These are phyloP conservation scores for Drosophila phalerata DNA, from an alignment of 2,888 invertebrate species.

Conservation along the genomic window DNA sequence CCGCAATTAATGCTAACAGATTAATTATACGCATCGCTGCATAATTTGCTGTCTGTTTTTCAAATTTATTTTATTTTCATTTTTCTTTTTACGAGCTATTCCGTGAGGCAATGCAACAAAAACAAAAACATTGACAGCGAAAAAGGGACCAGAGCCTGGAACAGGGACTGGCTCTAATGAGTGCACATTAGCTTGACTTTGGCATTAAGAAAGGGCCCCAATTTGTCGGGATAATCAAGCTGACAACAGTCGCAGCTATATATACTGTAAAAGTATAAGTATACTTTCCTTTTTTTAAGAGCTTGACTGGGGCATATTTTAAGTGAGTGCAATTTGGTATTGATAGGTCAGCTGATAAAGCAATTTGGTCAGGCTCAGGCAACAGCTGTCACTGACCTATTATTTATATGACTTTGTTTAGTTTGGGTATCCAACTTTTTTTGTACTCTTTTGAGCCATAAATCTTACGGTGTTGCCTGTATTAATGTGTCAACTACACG, in stretches of 20 bases:
- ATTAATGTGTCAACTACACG: slow-evolving; percentile 61
- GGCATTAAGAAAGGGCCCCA: slow-evolving; percentile 54
- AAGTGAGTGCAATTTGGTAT: slow-evolving; percentile 72
- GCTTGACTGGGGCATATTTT: slow-evolving; percentile 47
- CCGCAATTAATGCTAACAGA: slow-evolving; percentile 80
- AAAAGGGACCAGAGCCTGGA: slow-evolving; percentile 38
- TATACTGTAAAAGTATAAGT: no score
- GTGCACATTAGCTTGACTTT: slow-evolving; percentile 67
- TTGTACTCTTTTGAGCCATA: slow-evolving; percentile 35
- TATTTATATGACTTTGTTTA: slow-evolving; percentile 70
- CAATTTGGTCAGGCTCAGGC: slow-evolving; percentile 40
- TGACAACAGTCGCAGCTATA: slow-evolving; percentile 34
- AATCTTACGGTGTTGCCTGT: slow-evolving; percentile 43
- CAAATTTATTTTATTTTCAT: slow-evolving; percentile 55
- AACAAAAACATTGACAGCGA: slow-evolving; percentile 5
- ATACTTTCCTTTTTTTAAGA: slow-evolving; percentile 13
- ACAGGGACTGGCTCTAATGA: slow-evolving; percentile 58
- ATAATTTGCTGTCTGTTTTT: slow-evolving; percentile 61
- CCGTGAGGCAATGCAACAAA: slow-evolving; percentile 16
- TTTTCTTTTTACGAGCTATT: slow-evolving; percentile 40
- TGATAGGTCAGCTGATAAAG: slow-evolving; percentile 66
- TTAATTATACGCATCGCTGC: slow-evolving; percentile 80
- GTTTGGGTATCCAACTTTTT: slow-evolving; percentile 47
- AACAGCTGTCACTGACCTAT: slow-evolving; percentile 63
- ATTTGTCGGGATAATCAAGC: slow-evolving; percentile 71